These are phyloP conservation scores for Cotesia chilonis DNA, from an alignment of 1,140 invertebrate genomes.

Conservation along the genomic window DNA sequence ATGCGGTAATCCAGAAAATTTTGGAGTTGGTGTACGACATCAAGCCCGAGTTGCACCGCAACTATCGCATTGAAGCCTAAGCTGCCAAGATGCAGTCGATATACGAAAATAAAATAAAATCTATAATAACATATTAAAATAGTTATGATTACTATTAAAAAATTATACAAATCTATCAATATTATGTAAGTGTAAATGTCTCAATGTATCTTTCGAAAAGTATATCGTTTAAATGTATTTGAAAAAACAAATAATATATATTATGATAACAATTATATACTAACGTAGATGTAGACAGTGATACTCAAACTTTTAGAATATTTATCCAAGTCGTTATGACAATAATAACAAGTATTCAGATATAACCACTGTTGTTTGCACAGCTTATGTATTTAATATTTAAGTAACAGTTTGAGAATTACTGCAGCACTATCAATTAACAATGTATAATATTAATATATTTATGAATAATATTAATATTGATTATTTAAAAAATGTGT, in stretches of 20 bases:
- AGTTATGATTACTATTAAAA: slow-evolving; percentile 40
- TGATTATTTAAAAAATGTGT: slow-evolving; percentile 30
- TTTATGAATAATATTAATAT: slow-evolving; percentile 30
- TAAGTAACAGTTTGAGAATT: slow-evolving; percentile 50
- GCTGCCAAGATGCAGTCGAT: neutral
- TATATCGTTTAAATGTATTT: slow-evolving; percentile 44
- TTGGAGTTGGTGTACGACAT: slow-evolving; percentile 88
- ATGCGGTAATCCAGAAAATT: slow-evolving; percentile 81
- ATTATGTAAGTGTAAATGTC: slow-evolving; percentile 55
- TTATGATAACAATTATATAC: slow-evolving; percentile 41
- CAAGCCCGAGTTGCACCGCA: slow-evolving; percentile 88
- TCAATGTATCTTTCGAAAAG: slow-evolving; percentile 43
- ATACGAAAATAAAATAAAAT: slow-evolving; percentile 1
- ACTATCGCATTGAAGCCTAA: slow-evolving; percentile 70
- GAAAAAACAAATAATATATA: slow-evolving; percentile 40
- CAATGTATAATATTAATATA: slow-evolving; percentile 7
- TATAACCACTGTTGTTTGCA: slow-evolving; percentile 30
- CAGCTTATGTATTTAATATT: slow-evolving; percentile 14
- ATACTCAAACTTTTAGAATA: slow-evolving; percentile 51
- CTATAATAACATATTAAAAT: slow-evolving; percentile 21
- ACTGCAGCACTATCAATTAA: slow-evolving; percentile 40
- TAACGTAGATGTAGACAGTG: slow-evolving; percentile 47
- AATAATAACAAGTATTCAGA: slow-evolving; percentile 51
- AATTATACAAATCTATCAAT: slow-evolving; percentile 42
- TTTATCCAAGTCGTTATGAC: slow-evolving; percentile 47